Evolutionary conservation across 2,797 vertebrate species (phyloP).

Genomic region (Erethizon dorsatum): DNA sequence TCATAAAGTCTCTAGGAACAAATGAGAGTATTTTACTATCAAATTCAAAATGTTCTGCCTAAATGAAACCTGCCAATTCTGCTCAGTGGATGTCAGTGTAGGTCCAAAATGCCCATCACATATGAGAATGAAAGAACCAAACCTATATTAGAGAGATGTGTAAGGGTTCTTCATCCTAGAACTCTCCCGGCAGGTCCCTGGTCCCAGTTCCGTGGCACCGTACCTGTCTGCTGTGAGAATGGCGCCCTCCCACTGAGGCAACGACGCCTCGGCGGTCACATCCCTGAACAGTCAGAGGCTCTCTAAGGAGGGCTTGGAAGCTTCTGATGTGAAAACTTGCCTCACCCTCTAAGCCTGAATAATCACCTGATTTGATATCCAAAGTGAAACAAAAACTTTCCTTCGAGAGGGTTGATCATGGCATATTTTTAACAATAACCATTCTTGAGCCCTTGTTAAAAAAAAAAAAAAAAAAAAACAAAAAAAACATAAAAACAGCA

Average conservation of each 20-base stretch:
- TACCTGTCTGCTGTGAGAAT: not conserved
- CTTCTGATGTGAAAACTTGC: not conserved
- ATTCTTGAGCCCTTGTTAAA: not conserved
- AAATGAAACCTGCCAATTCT: not conserved
- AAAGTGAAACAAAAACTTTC: not conserved
- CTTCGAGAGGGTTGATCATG: not conserved
- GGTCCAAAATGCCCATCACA: not conserved
- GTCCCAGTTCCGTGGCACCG: fast-evolving
- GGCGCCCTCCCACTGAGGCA: not conserved
- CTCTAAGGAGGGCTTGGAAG: not conserved
- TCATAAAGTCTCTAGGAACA: slow-evolving; percentile 38
- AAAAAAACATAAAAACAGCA: not conserved
- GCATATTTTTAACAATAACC: not conserved
- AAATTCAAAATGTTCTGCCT: not conserved
- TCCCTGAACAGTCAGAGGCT: not conserved
- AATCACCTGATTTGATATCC: not conserved
- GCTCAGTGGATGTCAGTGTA: not conserved
- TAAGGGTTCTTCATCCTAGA: not conserved
- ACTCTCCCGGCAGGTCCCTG: not conserved
- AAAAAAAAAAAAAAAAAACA: too few relatives aligned
- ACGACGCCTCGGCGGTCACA: not conserved
- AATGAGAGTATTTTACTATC: not conserved
- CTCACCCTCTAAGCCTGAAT: not conserved
- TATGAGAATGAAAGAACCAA: not conserved
- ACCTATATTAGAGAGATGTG: not conserved